Base-by-base conservation (phyloP, 2,797 vertebrate species). In the Sylvilagus floridanus region DNA sequence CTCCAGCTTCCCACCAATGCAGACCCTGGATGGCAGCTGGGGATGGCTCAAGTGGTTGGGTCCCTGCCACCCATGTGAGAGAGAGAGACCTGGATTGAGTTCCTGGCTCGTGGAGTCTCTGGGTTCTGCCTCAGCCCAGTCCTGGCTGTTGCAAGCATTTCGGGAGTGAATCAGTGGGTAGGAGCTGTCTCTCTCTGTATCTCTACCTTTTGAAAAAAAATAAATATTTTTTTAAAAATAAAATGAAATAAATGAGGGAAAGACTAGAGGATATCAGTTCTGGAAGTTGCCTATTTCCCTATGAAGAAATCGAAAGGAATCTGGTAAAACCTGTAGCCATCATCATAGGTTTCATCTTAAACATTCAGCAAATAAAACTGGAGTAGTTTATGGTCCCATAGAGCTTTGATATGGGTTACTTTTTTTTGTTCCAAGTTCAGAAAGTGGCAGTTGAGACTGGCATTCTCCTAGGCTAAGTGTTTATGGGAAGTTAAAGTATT, bases 201-300 rank as follows among this genome's bases (percentile, higher is more conserved):
- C 54, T 57, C 54, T 57, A 57, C 13, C 19, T 57, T 17, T 57
- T 57, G 54, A 57, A 57, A 57, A 57, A 57, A 57, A 19, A 57
- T 17, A 21, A 57, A 47, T 47, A 47, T 47, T 21, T 57, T 57
- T 17, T 22, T 84, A 63, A 69, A 81, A 85, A 68, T 47, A 65
- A 52, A 79, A 83, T 78, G 78, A 87, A 79, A 90, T 71, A 62
- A 65, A 60, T 52, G 42, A 10, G 32, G 42, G 17, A 94, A 88
- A 84, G 26, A 79, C 47, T 71, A 85, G 1, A 22, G 26, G 28
- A 19, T 42, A 65, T 35, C n/a, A n/a, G 62, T 57, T 86, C 19
- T 90, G 73, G 81, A 96, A 93, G 81, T 21, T 93, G 54, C 62
- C 60, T 21, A 37, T 92, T 85, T 90, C 75, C 65, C 54, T 81